Conservation (phyloP, 2,113 vertebrate species). For the Alouatta palliata region DNA sequence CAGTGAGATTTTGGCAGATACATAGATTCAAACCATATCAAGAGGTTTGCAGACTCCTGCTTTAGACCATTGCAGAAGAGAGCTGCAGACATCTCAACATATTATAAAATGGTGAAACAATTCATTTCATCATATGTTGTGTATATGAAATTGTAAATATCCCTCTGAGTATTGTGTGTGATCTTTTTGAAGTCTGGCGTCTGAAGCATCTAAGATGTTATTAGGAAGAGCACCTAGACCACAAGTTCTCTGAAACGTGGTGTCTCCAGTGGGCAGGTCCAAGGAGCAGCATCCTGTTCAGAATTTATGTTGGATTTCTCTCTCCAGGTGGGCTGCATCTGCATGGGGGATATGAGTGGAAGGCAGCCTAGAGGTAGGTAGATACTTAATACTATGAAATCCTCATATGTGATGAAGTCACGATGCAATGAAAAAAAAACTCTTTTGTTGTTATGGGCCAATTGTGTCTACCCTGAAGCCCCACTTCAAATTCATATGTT, state of each 20-base stretch:
- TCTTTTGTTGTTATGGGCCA: neutral
- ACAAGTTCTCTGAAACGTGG: neutral
- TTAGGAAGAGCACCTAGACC: neutral
- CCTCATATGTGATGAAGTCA: no score
- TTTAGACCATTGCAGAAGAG: neutral
- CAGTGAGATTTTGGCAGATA: no score
- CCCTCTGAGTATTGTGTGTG: fast-evolving
- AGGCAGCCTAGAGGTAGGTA: neutral
- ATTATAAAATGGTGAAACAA: no score
- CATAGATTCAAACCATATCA: no score
- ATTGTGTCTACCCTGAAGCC: neutral
- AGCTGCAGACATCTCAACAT: fast-evolving
- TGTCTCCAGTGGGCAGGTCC: neutral
- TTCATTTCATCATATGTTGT: no score
- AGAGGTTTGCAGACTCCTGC: neutral
- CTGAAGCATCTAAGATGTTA: fast-evolving
- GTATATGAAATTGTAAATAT: fast-evolving
- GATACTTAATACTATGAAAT: neutral
- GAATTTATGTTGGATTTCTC: neutral
- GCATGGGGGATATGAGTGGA: fast-evolving
- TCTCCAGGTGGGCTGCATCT: neutral
- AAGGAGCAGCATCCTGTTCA: fast-evolving
- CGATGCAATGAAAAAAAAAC: no score
- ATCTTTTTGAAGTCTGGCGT: neutral
- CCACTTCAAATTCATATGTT: fast-evolving